Evolutionary conservation across 1,140 invertebrate genomes (phyloP).

Genomic region (Colletes gigas): DNA sequence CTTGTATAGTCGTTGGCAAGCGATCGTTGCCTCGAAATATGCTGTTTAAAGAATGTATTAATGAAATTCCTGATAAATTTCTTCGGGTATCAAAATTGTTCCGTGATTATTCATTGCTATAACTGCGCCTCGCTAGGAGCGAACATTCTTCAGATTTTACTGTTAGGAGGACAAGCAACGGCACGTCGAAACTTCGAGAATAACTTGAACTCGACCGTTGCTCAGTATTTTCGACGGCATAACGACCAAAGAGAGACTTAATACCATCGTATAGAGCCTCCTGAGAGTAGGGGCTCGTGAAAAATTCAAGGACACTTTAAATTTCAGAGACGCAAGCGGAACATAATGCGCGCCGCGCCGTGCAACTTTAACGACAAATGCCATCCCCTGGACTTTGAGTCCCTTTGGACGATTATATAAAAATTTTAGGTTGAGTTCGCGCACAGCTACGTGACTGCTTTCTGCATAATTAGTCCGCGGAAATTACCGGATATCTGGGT

Average conservation of each 20-base stretch:
- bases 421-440: constrained; percentile 32
- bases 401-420: constrained; percentile 27
- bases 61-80: no score
- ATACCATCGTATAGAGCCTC: not conserved
- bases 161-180: not conserved
- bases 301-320: constrained; percentile 39
- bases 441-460: constrained; percentile 1
- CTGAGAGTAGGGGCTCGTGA: not conserved
- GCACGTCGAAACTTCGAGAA: not conserved
- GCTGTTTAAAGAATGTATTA: no score
- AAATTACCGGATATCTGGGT: constrained; percentile 41
- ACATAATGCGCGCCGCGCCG: constrained; percentile 6
- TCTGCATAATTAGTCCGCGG: constrained; percentile 41
- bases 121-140: no score
- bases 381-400: not conserved
- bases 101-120: no score
- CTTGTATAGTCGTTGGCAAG: no score
- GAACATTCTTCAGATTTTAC: not conserved
- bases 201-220: not conserved
- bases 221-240: not conserved
- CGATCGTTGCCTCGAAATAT: no score
- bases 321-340: not conserved
- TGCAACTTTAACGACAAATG: constrained; percentile 33
- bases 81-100: no score
- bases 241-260: not conserved